A percentile compares a stretch with the other conserved stretches of the same genome.
Conservation (phyloP, 2,113 vertebrate species). For the Aleadryas rufinucha region DNA sequence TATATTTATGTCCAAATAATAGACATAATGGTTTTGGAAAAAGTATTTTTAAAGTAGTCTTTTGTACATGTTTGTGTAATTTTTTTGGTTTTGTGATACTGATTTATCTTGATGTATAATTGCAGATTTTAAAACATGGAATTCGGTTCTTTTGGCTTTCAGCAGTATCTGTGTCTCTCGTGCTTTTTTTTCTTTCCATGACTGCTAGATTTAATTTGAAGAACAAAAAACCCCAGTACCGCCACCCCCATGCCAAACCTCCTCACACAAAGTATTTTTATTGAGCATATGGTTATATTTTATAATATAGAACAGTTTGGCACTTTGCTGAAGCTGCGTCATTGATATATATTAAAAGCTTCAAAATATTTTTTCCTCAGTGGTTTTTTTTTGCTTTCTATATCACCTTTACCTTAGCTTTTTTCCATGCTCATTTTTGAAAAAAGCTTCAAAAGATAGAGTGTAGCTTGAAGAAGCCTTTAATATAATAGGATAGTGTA, state of each 20-base stretch:
- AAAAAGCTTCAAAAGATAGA: not conserved
- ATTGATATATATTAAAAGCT: not conserved
- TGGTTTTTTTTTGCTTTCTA: not conserved
- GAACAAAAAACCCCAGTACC: not conserved
- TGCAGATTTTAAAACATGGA: not conserved
- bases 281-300: not conserved
- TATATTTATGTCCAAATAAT: not conserved
- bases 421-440: not conserved
- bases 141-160: not conserved
- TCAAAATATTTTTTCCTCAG: not conserved
- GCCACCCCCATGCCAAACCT: not conserved
- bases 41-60: not conserved
- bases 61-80: not conserved
- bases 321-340: not conserved
- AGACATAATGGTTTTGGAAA: not conserved
- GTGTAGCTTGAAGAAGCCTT: not conserved
- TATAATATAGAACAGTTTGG: not conserved
- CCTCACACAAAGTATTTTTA: not conserved
- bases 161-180: not conserved
- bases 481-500: not conserved
- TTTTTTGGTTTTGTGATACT: not conserved
- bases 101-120: not conserved
- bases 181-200: not conserved
- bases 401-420: not conserved
- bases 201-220: conserved; percentile 4